Evolutionary conservation across 1,140 invertebrate species (phyloP).

Genomic region (Augochlora pura): DNA sequence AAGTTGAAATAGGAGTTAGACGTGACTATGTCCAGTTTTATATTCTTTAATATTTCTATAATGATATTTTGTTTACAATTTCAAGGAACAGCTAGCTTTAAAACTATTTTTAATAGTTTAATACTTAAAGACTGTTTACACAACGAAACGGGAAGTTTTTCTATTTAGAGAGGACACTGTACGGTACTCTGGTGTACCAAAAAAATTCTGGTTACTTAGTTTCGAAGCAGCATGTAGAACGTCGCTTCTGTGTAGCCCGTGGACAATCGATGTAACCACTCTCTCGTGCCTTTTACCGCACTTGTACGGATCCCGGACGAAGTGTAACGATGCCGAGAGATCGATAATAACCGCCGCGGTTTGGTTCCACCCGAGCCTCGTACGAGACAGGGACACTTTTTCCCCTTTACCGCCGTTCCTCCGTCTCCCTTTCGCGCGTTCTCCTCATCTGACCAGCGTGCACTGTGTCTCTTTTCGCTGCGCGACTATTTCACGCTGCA

Average conservation of each 20-base stretch:
- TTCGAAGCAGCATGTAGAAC: conserved; percentile 39
- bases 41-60: no score
- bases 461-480: conserved; percentile 3
- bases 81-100: no score
- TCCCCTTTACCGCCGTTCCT: conserved; percentile 17
- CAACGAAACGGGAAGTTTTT: neutral
- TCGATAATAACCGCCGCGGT: conserved; percentile 63
- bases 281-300: conserved; percentile 69
- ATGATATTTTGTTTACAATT: no score
- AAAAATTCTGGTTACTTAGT: conserved; percentile 23
- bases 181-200: neutral
- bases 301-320: conserved; percentile 68
- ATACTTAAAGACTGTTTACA: no score
- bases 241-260: conserved; percentile 37
- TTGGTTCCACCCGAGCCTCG: conserved; percentile 60
- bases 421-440: neutral
- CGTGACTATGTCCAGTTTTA: no score
- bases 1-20: no score
- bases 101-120: no score
- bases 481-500: conserved; percentile 37
- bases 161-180: neutral
- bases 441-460: neutral
- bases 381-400: conserved; percentile 58
- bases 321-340: conserved; percentile 62
- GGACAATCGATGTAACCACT: conserved; percentile 60